phyloP scores from a whole-genome alignment of 2,797 vertebrate genomes.

The Pterois miles region DNA sequence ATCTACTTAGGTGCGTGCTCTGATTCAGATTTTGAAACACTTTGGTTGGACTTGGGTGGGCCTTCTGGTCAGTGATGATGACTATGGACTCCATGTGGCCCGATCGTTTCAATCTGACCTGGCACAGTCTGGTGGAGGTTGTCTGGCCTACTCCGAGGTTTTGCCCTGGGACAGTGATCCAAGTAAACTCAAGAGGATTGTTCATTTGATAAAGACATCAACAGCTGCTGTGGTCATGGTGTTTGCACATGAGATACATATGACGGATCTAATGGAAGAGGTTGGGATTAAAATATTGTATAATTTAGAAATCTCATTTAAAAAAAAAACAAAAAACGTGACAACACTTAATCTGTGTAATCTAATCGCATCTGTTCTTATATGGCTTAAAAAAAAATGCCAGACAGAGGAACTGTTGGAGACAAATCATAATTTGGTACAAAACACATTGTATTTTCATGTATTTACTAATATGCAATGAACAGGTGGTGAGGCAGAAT shows the following conservation, averaged over 20 bases:
- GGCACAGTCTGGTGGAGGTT: not conserved
- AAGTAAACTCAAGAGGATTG: not conserved
- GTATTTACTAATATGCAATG: too few species aligned
- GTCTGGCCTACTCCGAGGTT: not conserved
- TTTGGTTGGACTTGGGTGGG: not conserved
- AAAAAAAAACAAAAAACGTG: too few species aligned
- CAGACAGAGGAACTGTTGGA: too few species aligned
- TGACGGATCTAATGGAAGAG: not conserved
- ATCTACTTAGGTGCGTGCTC: not conserved
- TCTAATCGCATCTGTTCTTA: too few species aligned
- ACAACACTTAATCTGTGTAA: too few species aligned
- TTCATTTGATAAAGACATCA: not conserved
- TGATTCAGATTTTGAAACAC: not conserved
- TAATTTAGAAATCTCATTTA: too few species aligned
- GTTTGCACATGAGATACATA: not conserved
- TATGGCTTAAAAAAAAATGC: too few species aligned
- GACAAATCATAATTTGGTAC: fast-evolving
- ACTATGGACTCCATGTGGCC: not conserved
- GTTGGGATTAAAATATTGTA: not conserved
- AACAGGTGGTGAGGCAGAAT: not conserved
- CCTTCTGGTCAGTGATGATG: not conserved
- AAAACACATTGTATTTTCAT: too few species aligned
- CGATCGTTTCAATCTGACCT: not conserved
- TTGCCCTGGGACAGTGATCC: not conserved
- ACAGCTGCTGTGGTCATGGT: not conserved